These are phyloP conservation scores for Diabrotica balteata DNA, from an alignment of 2,888 invertebrate species.

Conservation along the genomic window DNA sequence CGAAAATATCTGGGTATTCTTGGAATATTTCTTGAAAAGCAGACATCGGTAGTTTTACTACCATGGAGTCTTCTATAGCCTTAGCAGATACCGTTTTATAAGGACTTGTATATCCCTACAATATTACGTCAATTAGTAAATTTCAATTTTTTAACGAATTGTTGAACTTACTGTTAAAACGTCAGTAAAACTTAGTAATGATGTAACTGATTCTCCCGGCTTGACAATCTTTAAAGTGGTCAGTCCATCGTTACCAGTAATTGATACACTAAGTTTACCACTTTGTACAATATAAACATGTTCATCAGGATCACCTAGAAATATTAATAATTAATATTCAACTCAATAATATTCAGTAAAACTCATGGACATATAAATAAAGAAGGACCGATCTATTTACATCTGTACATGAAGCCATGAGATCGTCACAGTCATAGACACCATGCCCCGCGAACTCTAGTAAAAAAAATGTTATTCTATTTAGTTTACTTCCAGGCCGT, in stretches of 20 bases:
- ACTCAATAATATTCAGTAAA: too few relatives aligned
- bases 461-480: too few relatives aligned
- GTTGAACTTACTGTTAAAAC: slow-evolving; percentile 77
- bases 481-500: too few relatives aligned
- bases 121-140: slow-evolving; percentile 1
- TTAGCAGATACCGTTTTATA: slow-evolving; percentile 96
- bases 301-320: slow-evolving; percentile 89
- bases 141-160: not conserved
- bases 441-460: too few relatives aligned
- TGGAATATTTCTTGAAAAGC: slow-evolving; percentile 91
- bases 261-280: slow-evolving; percentile 90
- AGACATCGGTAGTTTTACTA: slow-evolving; percentile 89
- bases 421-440: too few relatives aligned
- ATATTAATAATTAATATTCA: too few relatives aligned
- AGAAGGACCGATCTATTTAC: too few relatives aligned
- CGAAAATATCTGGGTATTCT: slow-evolving; percentile 94
- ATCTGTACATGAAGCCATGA: too few relatives aligned
- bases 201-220: slow-evolving; percentile 95
- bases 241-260: slow-evolving; percentile 81
- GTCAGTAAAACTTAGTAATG: slow-evolving; percentile 95
- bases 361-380: too few relatives aligned
- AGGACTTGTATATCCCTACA: slow-evolving; percentile 84
- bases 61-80: slow-evolving; percentile 88
- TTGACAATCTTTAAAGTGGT: slow-evolving; percentile 85
- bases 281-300: slow-evolving; percentile 97